Base-by-base conservation (phyloP, 2,888 invertebrate genomes). In the Marronus borbonicus region DNA sequence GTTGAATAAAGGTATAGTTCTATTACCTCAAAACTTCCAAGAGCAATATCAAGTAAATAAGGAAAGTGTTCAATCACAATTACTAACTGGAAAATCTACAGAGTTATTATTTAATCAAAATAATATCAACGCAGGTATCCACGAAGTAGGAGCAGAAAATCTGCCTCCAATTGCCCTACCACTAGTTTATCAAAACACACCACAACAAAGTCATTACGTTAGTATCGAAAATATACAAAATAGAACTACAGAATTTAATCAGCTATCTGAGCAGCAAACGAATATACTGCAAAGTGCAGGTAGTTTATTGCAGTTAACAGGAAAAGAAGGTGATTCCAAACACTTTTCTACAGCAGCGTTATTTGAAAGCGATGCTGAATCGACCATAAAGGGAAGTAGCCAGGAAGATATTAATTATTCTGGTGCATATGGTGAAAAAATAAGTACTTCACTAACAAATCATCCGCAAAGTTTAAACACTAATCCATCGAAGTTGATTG, bases 401-500 rank as follows among this genome's bases (percentile, higher is more conserved):
- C 65, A 52, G 10, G 50, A 68, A 12, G 58, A 74, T 14, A 20
- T 12, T 7, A 60, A 44, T 39, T 74, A 74, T 44, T 64, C 65
- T 7, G 72, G 72, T 12, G 17, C 44, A 39, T 90, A 89, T 80
- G 90, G 89, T 44, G 83, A 83, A 0, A 89, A 86, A 81, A 84
- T 85, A 17, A 86, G 80, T 44, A 76, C 79, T 39, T 80, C 78
- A 12, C 65, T 75, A 58, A 28, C 49, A 58, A 70, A 68, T 49
- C 50, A 24, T 10, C 20, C 62, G n/a, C 52, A 49, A 55, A 65
- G 80, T 49, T 39, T 76, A 49, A 58, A 80, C 75, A 69, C 24
- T 70, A 17, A 76, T 5, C 77, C 82, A 58, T 89, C 89, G 3
- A 91, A 89, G 83, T 86, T 92, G 58, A 91, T 92, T 14, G 90